Evolutionary conservation across 2,888 invertebrate species (phyloP), one percentile per base, ranked within the genome.

Genomic region (Athripsodes cinereus): DNA sequence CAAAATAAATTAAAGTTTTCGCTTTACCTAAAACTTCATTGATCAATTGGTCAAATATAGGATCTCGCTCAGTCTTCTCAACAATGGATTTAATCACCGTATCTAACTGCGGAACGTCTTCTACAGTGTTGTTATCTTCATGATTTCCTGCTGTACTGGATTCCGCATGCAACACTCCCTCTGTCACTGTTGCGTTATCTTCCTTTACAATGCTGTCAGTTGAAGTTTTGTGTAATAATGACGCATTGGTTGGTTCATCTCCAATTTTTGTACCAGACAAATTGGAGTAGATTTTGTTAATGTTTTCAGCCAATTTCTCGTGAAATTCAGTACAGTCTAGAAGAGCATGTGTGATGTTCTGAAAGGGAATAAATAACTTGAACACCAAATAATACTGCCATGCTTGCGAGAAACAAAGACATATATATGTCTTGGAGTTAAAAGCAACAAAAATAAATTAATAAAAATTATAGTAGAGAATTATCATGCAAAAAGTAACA

Each of bases 231-330:
- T 47, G 35, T 22, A n/a, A 18, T 11, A 13, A 19, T 13, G 22
- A 19, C 34, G 16, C 19, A 16, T 13, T 19, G 10, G 16, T 44
- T 11, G 22, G 35, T n/a, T 46, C 48, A 6, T 22, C 48, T 19
- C 16, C 16, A n/a, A 47, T 46, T 54, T 53, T 54, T 34, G 47
- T 55, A 2, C 22, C 16, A 2, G 56, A 56, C 10, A 31, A 16
- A 46, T 53, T 61, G 40, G 40, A 40, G 35, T 52, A 55, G 19
- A 73, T 71, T 66, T 71, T 76, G 63, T 81, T 81, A 53, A 81
- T 81, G 65, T 76, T 79, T 58, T 79, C 75, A 19, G 81, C 80
- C 52, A 81, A 72, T 65, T 76, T 75, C 65, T 78, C 75, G 65
- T 78, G 79, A 48, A 81, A 68, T 71, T 83, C 76, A 11, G 69